Conservation (phyloP, 2,797 vertebrate species). For the Pseudochirops cupreus region DNA sequence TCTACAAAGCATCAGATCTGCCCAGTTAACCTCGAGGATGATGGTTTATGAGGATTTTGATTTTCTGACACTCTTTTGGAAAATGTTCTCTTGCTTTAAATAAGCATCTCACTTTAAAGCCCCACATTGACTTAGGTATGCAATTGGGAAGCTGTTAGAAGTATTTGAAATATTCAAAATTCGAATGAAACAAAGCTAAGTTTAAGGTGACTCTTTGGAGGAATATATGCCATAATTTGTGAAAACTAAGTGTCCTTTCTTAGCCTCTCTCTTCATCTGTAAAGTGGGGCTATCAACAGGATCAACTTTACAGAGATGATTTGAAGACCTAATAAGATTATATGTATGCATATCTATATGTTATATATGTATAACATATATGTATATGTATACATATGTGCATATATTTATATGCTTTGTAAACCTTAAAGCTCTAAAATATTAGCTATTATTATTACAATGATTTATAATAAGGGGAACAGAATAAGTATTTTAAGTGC, state of each 20-base stretch:
- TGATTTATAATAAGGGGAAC: neutral
- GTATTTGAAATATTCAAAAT: neutral
- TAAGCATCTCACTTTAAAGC: neutral
- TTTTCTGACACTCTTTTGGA: neutral
- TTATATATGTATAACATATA: no score
- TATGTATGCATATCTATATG: neutral
- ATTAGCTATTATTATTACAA: neutral
- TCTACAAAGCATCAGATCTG: neutral
- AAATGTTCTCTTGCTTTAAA: neutral
- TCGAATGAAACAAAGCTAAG: neutral
- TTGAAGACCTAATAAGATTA: neutral
- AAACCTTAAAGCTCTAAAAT: neutral
- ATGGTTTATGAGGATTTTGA: neutral
- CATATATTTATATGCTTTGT: neutral
- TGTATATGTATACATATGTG: no score
- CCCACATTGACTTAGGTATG: neutral
- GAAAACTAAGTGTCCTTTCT: neutral
- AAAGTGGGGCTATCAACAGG: neutral
- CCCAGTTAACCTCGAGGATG: neutral
- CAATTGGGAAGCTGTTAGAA: neutral
- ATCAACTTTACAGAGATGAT: neutral
- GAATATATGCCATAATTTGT: neutral
- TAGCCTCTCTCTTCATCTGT: neutral
- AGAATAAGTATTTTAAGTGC: neutral
- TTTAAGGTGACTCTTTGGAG: neutral